Percentiles rank a stretch among this genome's conserved stretches.
Evolutionary conservation across 2,113 vertebrate species (phyloP).

Genomic region (Sturnus vulgaris): DNA sequence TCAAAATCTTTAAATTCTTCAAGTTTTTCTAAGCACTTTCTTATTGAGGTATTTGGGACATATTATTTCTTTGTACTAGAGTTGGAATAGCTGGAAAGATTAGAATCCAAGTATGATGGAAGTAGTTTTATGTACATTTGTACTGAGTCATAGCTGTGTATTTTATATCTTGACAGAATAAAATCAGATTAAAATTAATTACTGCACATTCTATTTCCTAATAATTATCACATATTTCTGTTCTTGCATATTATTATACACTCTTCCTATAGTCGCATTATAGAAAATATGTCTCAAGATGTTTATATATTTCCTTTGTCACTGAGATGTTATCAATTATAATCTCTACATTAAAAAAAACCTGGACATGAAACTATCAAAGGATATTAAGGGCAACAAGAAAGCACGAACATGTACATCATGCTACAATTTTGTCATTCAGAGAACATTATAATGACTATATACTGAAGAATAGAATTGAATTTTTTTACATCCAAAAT

Average conservation of each 20-base stretch:
- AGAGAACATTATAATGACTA: neutral
- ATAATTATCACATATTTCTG: neutral
- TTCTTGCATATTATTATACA: neutral
- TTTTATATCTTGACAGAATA: neutral
- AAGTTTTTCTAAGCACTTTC: neutral
- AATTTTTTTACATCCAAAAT: neutral
- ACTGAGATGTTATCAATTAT: neutral
- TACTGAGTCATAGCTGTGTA: neutral
- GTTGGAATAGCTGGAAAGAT: neutral
- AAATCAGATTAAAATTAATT: neutral
- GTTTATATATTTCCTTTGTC: neutral
- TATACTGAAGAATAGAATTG: neutral
- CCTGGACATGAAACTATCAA: neutral
- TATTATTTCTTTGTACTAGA: neutral
- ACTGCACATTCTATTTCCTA: neutral
- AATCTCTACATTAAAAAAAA: neutral
- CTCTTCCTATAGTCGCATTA: neutral
- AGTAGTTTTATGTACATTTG: neutral
- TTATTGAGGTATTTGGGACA: neutral
- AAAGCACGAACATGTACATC: neutral
- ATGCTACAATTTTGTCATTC: neutral
- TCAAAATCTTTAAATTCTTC: neutral
- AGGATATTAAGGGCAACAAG: neutral
- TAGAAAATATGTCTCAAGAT: neutral
- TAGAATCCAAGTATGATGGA: neutral